phyloP scores from a whole-genome alignment of 2,797 vertebrate species.

The Scarus forsteni region DNA sequence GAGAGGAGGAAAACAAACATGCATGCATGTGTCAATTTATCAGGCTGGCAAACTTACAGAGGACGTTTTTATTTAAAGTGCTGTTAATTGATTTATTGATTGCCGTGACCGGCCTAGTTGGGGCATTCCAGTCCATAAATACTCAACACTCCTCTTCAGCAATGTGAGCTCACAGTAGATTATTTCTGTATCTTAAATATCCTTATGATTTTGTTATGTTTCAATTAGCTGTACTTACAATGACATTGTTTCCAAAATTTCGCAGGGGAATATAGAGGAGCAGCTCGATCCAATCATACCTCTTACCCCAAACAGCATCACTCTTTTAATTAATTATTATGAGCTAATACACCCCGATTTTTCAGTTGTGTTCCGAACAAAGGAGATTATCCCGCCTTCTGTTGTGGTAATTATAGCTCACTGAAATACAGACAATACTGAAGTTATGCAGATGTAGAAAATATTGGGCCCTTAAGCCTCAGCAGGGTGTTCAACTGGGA shows the following conservation, averaged over 20 bases:
- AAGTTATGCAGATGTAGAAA: constrained; percentile 69
- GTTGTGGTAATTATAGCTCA: constrained; percentile 70
- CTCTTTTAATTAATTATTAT: constrained; percentile 67
- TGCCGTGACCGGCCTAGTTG: no score
- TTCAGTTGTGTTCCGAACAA: constrained; percentile 64
- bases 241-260: constrained; percentile 25
- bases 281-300: constrained; percentile 22
- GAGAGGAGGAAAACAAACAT: no score
- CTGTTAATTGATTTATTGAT: no score
- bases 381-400: constrained; percentile 63
- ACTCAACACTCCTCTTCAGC: no score
- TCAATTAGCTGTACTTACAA: constrained; percentile 5
- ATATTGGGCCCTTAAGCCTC: constrained; percentile 59
- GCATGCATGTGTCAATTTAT: no score
- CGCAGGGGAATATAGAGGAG: constrained; percentile 26
- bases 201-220: constrained; percentile 9
- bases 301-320: constrained; percentile 50
- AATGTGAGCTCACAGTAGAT: neutral
- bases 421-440: constrained; percentile 72
- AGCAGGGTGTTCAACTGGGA: constrained; percentile 45
- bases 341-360: constrained; percentile 64
- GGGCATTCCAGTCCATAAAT: no score
- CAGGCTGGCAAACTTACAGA: no score
- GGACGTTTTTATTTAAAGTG: no score
- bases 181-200: neutral